phyloP scores from a whole-genome alignment of 1,140 invertebrate genomes.

The Nomia melanderi region DNA sequence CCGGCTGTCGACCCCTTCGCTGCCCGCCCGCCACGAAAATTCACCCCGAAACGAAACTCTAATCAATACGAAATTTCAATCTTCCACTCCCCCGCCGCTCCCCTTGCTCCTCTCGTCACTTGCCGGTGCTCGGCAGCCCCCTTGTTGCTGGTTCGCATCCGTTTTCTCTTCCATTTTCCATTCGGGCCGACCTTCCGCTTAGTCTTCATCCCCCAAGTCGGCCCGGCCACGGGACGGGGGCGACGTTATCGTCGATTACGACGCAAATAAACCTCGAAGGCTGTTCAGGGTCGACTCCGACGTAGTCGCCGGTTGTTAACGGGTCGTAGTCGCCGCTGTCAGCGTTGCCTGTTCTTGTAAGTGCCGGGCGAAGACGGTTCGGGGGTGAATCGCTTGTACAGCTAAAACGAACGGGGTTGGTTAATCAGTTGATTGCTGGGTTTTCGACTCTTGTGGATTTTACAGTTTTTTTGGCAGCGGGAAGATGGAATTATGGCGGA shows the following conservation, averaged over 20 bases:
- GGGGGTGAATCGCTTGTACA: background rate
- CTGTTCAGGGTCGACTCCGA: background rate
- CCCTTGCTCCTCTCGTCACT: constrained; percentile 1
- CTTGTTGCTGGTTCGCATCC: constrained; percentile 11
- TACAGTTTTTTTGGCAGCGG: too few relatives aligned
- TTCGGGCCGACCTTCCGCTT: background rate
- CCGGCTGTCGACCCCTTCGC: constrained; percentile 45
- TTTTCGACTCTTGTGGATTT: too few relatives aligned
- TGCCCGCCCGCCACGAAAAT: constrained; percentile 40
- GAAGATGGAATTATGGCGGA: too few relatives aligned
- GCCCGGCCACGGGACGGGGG: background rate
- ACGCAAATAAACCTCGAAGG: background rate
- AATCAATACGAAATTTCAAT: constrained; percentile 68
- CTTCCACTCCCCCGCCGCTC: constrained; percentile 38
- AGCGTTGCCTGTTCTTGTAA: background rate
- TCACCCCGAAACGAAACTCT: constrained; percentile 33
- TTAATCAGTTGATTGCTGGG: too few relatives aligned
- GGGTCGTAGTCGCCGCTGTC: background rate
- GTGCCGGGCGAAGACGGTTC: background rate
- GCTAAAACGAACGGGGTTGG: too few relatives aligned
- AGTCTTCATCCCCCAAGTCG: constrained; percentile 10
- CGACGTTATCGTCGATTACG: background rate
- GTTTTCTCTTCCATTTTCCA: constrained; percentile 7
- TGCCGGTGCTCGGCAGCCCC: too few relatives aligned
- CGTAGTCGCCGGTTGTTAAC: background rate